phyloP scores from a whole-genome alignment of 2,888 invertebrate species.

The Lasioglossum pauxillum region DNA sequence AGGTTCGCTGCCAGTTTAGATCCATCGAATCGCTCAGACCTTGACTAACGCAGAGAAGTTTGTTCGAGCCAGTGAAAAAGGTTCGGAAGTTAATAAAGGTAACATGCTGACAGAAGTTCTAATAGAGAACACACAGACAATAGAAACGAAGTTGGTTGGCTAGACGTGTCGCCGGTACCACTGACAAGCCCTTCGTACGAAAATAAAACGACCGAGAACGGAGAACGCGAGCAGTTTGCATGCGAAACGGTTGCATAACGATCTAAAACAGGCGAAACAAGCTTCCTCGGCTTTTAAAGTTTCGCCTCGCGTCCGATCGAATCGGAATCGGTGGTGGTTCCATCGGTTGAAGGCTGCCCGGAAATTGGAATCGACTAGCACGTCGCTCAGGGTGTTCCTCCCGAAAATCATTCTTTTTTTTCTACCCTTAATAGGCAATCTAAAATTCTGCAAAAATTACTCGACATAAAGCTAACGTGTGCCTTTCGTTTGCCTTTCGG shows the following conservation, averaged over 20 bases:
- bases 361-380: constrained; percentile 28
- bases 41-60: not conserved
- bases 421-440: not conserved
- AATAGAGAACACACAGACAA: constrained; percentile 1
- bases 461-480: not conserved
- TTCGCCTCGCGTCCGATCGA: not conserved
- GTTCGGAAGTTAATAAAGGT: not conserved
- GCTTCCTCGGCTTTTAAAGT: constrained; percentile 16
- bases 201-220: not conserved
- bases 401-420: not conserved
- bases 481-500: not conserved
- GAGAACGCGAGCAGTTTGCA: constrained; percentile 1
- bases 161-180: constrained; percentile 1
- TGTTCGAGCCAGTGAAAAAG: not conserved
- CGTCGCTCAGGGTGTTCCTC: not conserved
- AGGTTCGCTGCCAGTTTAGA: not conserved
- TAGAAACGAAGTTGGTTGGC: constrained; percentile 1
- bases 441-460: not conserved
- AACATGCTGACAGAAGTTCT: not conserved
- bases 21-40: not conserved
- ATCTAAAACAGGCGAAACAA: constrained; percentile 1
- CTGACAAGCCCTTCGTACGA: constrained; percentile 7
- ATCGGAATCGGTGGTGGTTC: constrained; percentile 6
- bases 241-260: not conserved
- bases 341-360: constrained; percentile 2